Percentiles rank a stretch among this genome's conserved stretches.
Conservation (phyloP, 2,888 invertebrate genomes). For the Brachynemurus nebulosus region DNA sequence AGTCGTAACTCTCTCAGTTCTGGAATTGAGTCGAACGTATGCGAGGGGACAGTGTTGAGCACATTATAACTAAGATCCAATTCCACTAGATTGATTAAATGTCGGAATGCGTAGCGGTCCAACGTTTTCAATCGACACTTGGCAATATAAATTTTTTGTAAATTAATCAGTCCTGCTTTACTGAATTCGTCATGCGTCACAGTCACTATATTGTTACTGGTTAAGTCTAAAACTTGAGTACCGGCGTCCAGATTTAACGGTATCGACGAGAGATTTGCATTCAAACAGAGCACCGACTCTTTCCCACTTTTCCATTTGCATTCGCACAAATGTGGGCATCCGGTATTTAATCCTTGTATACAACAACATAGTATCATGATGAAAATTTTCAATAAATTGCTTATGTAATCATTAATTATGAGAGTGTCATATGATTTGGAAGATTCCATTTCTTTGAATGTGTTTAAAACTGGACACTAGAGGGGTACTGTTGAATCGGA, state of each 20-base stretch:
- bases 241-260: conserved; percentile 61
- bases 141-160: conserved; percentile 64
- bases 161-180: conserved; percentile 57
- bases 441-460: not conserved
- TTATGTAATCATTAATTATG: too few species aligned
- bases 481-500: conserved; percentile 7
- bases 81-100: conserved; percentile 68
- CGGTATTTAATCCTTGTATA: conserved; percentile 37
- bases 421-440: too few species aligned
- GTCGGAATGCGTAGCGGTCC: conserved; percentile 59
- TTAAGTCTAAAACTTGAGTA: conserved; percentile 66
- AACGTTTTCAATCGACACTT: conserved; percentile 55
- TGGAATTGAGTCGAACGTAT: conserved; percentile 55
- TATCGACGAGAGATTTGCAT: conserved; percentile 58
- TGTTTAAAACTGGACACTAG: not conserved
- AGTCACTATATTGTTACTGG: conserved; percentile 52
- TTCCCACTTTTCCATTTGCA: conserved; percentile 85
- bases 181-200: conserved; percentile 62
- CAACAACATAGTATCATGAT: conserved; percentile 25
- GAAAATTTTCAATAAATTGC: conserved; percentile 12
- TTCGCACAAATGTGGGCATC: conserved; percentile 64
- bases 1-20: conserved; percentile 62
- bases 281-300: conserved; percentile 67
- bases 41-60: conserved; percentile 52
- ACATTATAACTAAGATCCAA: conserved; percentile 65